phyloP scores from a whole-genome alignment of 2,797 vertebrate species.

The Argya squamiceps region DNA sequence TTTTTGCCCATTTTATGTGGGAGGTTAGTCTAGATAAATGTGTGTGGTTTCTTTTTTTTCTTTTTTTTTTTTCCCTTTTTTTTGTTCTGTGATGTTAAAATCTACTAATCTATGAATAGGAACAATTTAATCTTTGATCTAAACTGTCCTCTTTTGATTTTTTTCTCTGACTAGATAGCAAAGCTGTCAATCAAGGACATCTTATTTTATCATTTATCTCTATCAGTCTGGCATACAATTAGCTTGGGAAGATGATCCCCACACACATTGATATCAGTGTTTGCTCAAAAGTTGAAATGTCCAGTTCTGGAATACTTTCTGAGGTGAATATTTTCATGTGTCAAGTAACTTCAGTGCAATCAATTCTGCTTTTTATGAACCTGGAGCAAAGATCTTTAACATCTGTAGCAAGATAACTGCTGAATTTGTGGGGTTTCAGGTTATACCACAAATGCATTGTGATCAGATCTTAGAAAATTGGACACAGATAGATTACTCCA shows the following conservation, averaged over 20 bases:
- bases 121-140: neutral
- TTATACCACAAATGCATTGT: neutral
- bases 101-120: neutral
- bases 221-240: neutral
- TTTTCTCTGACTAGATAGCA: neutral
- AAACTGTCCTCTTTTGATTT: neutral
- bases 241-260: neutral
- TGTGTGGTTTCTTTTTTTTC: neutral
- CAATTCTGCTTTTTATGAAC: neutral
- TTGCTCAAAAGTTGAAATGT: neutral
- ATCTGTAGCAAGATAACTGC: neutral
- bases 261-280: neutral
- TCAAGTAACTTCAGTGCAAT: neutral
- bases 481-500: neutral
- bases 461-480: neutral
- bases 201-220: neutral
- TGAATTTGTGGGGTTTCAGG: neutral
- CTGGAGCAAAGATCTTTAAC: neutral
- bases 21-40: neutral
- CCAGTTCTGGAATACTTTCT: neutral
- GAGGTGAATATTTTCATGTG: neutral
- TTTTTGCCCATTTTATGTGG: neutral
- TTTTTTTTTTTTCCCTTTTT: accelerated
- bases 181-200: neutral
- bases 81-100: neutral